Percentiles rank a stretch among this genome's conserved stretches.
These are phyloP conservation scores for Cecropterus lyciades DNA, from an alignment of 1,140 invertebrate genomes.

Conservation along the genomic window DNA sequence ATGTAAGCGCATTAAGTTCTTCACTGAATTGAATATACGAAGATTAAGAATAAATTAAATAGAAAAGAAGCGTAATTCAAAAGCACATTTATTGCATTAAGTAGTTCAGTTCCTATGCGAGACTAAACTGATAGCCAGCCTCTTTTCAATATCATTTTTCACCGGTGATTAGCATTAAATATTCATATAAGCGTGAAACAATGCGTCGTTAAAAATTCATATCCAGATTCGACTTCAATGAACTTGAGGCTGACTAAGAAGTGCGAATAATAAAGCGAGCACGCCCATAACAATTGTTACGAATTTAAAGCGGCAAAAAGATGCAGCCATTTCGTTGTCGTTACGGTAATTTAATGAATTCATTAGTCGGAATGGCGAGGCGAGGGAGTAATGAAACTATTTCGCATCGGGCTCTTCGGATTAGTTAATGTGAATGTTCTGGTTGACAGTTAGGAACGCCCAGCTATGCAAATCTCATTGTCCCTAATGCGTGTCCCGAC, in stretches of 20 bases:
- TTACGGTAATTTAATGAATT: conserved; percentile 49
- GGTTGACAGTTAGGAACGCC: conserved; percentile 76
- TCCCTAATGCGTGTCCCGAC: conserved; percentile 71
- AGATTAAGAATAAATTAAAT: too few relatives aligned
- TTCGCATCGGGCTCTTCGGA: conserved; percentile 59
- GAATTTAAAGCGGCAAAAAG: conserved; percentile 26
- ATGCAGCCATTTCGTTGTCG: conserved; percentile 27
- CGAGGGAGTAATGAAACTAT: conserved; percentile 56
- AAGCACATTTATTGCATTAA: neutral
- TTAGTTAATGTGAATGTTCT: conserved; percentile 76
- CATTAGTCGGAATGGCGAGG: conserved; percentile 43
- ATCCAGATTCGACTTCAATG: conserved; percentile 20
- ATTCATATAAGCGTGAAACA: conserved; percentile 20
- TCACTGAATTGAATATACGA: neutral
- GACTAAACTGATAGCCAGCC: neutral
- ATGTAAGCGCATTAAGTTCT: conserved; percentile 6
- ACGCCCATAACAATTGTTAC: conserved; percentile 35
- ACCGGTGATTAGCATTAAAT: neutral
- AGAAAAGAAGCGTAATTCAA: neutral
- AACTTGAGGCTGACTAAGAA: conserved; percentile 28
- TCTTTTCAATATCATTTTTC: conserved; percentile 2
- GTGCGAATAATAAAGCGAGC: conserved; percentile 27
- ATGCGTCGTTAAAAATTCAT: conserved; percentile 23
- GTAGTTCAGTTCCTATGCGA: neutral
- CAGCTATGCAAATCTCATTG: conserved; percentile 79